Conservation (phyloP, 53 echinoderm and acorn worm species). For the Actinopyga echinites region DNA sequence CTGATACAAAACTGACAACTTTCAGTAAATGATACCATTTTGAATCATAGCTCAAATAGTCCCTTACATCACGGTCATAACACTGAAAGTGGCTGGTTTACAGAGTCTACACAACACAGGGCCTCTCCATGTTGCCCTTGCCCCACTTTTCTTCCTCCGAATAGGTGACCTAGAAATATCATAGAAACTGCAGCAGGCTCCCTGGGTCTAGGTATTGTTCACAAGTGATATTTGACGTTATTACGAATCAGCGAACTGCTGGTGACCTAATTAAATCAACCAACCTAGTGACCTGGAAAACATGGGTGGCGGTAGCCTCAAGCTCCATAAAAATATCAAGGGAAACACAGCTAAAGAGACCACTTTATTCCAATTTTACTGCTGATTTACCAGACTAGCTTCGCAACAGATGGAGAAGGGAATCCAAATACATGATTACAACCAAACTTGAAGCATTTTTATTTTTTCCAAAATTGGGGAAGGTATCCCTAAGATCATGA, state of each 20-base stretch:
- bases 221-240: conserved; percentile 30
- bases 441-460: too few species aligned
- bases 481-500: too few species aligned
- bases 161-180: conserved; percentile 32
- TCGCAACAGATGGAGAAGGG: too few species aligned
- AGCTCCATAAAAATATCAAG: not conserved
- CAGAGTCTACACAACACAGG: not conserved
- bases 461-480: too few species aligned
- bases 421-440: too few species aligned
- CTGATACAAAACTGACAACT: too few species aligned
- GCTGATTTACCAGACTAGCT: too few species aligned
- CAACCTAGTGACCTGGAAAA: conserved; percentile 25
- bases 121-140: conserved; percentile 15
- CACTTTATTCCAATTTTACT: too few species aligned
- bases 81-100: conserved; percentile 3
- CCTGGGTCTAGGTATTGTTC: conserved; percentile 25
- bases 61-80: too few species aligned
- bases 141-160: conserved; percentile 12
- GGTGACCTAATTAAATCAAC: conserved; percentile 38
- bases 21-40: too few species aligned
- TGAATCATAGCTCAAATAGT: too few species aligned
- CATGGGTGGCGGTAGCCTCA: conserved; percentile 27
- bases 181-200: not conserved
- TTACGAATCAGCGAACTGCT: conserved; percentile 8
- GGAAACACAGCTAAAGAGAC: too few species aligned